Conservation (phyloP, 53 echinoderm and acorn worm genomes). For the Paelopatides confundens region DNA sequence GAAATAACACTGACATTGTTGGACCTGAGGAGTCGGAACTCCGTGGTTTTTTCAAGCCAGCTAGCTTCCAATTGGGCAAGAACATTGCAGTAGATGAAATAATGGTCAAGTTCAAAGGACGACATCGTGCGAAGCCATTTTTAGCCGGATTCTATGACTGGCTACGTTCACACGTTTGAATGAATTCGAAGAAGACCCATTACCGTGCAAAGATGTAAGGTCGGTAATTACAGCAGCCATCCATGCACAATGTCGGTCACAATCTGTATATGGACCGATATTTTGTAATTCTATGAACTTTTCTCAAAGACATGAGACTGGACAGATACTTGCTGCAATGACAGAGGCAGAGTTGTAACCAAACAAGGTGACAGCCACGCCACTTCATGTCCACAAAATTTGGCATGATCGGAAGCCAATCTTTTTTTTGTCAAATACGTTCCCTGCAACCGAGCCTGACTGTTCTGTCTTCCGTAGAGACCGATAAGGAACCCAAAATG, state of each 20-base stretch:
- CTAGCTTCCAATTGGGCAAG: not conserved
- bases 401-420: not conserved
- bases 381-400: not conserved
- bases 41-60: not conserved
- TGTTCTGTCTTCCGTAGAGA: not conserved
- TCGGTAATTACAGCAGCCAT: not conserved
- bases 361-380: not conserved
- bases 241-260: not conserved
- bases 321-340: not conserved
- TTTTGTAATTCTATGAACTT: not conserved
- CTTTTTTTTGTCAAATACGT: not conserved
- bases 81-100: not conserved
- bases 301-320: not conserved
- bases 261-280: not conserved
- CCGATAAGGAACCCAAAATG: not conserved
- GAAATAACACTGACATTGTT: not conserved
- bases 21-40: not conserved
- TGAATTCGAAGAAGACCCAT: not conserved
- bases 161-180: slow-evolving; percentile 11
- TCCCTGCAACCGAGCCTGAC: not conserved
- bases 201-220: not conserved
- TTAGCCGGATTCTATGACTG: slow-evolving; percentile 20
- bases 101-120: not conserved
- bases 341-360: not conserved
- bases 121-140: slow-evolving; percentile 11